Base-by-base conservation (phyloP, 2,113 vertebrate species). In the Hippocampus abdominalis region DNA sequence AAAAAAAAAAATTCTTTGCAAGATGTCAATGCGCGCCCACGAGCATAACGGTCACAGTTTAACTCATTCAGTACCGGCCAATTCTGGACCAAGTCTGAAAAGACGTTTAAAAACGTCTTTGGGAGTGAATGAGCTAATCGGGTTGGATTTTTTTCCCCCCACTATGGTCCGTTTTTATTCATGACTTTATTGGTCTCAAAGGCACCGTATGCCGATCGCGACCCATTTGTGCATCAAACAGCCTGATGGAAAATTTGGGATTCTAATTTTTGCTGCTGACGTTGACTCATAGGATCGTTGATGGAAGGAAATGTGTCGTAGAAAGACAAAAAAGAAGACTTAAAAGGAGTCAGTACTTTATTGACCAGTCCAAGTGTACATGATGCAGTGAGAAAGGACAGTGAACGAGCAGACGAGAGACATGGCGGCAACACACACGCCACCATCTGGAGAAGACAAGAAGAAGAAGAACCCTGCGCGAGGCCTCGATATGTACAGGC, bases 341-440 rank as follows among this genome's bases (percentile, higher is more conserved):
- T 89, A 91, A 91, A 91, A 90, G 86, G 82, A 75, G 87, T 90
- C 85, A 79, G 74, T 87, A 77, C 56, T 91, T 91, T 91, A 91
- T 91, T 92, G 61, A 82, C 88, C 81, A 69, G 82, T 89, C 80
- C 80, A 83, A 89, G 85, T 90, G 90, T 90, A 91, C 84, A 91
- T 89, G 80, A 90, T 89, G 88, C 87, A 87, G 86, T 91, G 88
- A 86, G 86, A 90, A 79, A 90, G 82, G 86, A 86, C 83, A 86
- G 80, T 56, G 79, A 86, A 89, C 79, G 63, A 60, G 57, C 57
- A 60, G 57, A 86, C 83, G 80, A 81, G 54, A 64, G 78, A 86
- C 80, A 89, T 88, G 86, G 77, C 86, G 83, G 83, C 69, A 86
- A 85, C 84, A 90, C 88, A 86, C 88, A 85, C 81, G 84, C 86